Evolutionary conservation across 2,888 invertebrate genomes (phyloP).

Genomic region (Eupithecia inturbata): DNA sequence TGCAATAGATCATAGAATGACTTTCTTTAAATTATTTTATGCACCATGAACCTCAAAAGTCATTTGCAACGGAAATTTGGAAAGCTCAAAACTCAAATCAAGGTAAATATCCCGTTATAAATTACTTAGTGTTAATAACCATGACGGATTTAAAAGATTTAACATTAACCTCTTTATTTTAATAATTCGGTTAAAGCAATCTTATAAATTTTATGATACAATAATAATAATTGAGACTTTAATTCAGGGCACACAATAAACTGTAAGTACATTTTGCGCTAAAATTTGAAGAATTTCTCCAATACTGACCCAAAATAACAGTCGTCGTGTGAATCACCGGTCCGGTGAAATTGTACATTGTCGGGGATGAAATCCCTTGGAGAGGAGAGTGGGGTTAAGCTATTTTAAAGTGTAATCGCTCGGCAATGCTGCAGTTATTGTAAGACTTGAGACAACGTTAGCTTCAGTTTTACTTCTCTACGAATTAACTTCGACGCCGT

Average conservation of each 20-base stretch:
- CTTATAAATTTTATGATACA: no score
- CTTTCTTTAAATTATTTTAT: no score
- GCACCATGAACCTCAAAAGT: no score
- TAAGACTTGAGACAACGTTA: neutral
- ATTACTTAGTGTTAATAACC: no score
- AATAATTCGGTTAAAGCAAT: no score
- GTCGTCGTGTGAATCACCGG: slow-evolving; percentile 10
- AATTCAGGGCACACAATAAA: neutral
- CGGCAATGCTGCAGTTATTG: neutral
- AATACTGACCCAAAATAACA: slow-evolving; percentile 22
- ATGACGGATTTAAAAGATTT: no score
- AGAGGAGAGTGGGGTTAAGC: neutral
- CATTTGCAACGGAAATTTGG: no score
- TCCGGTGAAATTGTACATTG: slow-evolving; percentile 22
- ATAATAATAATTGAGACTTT: no score
- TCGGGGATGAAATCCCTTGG: slow-evolving; percentile 8
- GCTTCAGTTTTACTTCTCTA: neutral
- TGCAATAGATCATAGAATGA: no score
- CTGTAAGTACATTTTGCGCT: neutral
- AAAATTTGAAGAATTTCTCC: slow-evolving; percentile 18
- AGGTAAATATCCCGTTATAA: no score
- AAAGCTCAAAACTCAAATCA: no score
- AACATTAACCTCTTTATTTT: no score
- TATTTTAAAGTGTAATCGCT: neutral
- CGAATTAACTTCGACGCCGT: neutral